Conservation (phyloP, 2,113 vertebrate species). For the Cephalopholis sonnerati region DNA sequence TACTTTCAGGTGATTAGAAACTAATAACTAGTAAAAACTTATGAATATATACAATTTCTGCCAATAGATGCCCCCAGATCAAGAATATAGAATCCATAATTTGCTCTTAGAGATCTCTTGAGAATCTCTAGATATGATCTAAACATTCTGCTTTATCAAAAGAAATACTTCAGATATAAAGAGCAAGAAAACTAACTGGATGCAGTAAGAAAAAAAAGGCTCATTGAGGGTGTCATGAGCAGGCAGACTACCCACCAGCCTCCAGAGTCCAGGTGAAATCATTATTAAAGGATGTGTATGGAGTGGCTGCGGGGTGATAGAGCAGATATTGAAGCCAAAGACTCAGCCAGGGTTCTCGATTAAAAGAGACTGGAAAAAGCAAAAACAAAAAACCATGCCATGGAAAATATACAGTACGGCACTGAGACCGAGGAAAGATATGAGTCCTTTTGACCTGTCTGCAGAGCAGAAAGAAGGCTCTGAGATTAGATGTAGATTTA, state of each 20-base stretch:
- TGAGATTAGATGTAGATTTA: background rate
- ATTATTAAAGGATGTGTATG: slow-evolving; percentile 14
- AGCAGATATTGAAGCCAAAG: slow-evolving; percentile 22
- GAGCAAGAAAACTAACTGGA: background rate
- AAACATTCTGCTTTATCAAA: slow-evolving; percentile 15
- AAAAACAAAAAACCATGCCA: background rate
- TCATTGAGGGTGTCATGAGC: background rate
- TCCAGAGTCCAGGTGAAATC: slow-evolving; percentile 18
- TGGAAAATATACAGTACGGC: background rate
- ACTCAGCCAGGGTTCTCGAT: background rate
- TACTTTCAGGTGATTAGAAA: no score
- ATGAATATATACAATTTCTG: no score
- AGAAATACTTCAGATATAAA: background rate
- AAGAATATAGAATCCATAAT: background rate
- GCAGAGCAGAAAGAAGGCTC: background rate
- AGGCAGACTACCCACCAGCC: background rate
- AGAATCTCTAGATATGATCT: no score
- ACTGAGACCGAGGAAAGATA: background rate
- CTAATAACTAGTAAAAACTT: no score
- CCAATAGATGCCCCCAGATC: no score
- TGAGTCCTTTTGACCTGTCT: background rate
- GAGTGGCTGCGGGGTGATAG: background rate
- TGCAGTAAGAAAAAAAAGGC: background rate
- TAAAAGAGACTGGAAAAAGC: background rate
- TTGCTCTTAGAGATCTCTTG: no score